Conservation (phyloP, 2,797 vertebrate species). For the Pelobates cultripes region DNA sequence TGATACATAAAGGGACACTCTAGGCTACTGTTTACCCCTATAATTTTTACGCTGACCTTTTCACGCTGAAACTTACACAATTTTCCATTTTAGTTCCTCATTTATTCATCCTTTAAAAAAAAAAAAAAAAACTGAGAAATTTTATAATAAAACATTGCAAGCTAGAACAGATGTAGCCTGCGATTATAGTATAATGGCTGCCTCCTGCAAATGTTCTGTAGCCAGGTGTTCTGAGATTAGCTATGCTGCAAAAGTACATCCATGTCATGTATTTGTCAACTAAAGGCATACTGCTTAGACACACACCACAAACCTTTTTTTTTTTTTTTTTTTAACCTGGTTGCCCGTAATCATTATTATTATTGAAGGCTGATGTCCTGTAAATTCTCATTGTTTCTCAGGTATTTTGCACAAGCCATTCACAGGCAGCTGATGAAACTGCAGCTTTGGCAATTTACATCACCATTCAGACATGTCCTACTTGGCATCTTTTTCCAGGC, state of each 20-base stretch:
- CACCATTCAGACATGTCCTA: too few species aligned
- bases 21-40: too few species aligned
- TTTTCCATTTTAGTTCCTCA: too few species aligned
- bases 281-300: not conserved
- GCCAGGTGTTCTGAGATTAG: not conserved
- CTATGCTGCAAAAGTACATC: not conserved
- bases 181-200: not conserved
- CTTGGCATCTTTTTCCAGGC: too few species aligned
- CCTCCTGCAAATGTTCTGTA: too few species aligned
- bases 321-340: not conserved
- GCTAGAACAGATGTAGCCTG: not conserved
- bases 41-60: too few species aligned
- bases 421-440: too few species aligned
- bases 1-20: too few species aligned
- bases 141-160: not conserved
- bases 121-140: too few species aligned
- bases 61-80: too few species aligned
- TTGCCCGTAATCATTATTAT: not conserved
- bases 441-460: too few species aligned
- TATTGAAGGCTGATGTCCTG: not conserved
- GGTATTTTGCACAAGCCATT: not conserved
- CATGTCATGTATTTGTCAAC: not conserved
- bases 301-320: not conserved
- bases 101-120: too few species aligned
- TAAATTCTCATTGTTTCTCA: not conserved